These are phyloP conservation scores for Acanthosepion pharaonis DNA, from an alignment of 2,888 invertebrate genomes.

Conservation along the genomic window DNA sequence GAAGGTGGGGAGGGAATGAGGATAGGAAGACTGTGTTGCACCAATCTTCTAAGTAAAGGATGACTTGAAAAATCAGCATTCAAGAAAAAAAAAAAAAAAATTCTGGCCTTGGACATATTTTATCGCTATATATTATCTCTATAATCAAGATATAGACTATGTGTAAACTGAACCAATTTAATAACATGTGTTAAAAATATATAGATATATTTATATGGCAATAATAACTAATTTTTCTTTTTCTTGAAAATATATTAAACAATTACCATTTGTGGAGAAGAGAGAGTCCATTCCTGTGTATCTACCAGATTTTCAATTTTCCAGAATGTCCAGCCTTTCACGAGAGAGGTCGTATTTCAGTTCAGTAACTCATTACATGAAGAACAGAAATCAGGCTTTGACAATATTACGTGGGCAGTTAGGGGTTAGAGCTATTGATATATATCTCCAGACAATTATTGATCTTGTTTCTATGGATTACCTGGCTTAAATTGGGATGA, in stretches of 20 bases:
- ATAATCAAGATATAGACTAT: too few relatives aligned
- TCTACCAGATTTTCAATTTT: background rate
- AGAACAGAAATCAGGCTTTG: background rate
- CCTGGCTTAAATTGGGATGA: background rate
- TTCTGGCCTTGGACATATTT: too few relatives aligned
- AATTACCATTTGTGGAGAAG: background rate
- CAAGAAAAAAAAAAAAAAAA: too few relatives aligned
- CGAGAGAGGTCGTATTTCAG: background rate
- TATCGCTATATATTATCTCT: too few relatives aligned
- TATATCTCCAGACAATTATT: background rate
- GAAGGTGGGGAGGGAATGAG: too few relatives aligned
- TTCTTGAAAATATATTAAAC: background rate
- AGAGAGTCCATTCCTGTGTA: background rate
- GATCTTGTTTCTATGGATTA: background rate
- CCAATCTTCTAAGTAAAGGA: too few relatives aligned
- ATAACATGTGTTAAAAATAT: background rate
- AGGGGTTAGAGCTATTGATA: too few relatives aligned
- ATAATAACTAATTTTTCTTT: background rate
- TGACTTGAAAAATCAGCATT: background rate
- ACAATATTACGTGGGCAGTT: too few relatives aligned
- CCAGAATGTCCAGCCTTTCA: too few relatives aligned
- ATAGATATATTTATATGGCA: background rate
- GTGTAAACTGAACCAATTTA: too few relatives aligned
- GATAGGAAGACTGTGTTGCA: too few relatives aligned
- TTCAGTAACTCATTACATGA: background rate